Evolutionary conservation across 2,797 vertebrate species (phyloP).

Genomic region (Pangasius larnaudii): DNA sequence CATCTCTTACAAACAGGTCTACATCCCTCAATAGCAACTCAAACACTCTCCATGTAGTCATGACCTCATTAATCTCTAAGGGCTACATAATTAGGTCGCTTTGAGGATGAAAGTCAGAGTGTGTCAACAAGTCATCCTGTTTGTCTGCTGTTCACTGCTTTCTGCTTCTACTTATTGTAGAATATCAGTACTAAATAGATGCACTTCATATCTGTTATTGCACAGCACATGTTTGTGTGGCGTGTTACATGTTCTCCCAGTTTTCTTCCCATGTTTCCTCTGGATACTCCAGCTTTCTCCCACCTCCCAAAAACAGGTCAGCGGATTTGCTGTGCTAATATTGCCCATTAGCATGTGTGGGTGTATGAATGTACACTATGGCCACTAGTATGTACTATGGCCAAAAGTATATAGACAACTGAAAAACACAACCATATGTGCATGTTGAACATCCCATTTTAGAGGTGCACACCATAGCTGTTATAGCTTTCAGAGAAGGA

Average conservation of each 20-base stretch:
- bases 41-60: slow-evolving; percentile 45
- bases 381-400: neutral
- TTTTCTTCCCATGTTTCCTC: neutral
- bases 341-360: neutral
- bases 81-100: slow-evolving; percentile 62
- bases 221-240: neutral
- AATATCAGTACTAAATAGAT: slow-evolving; percentile 4
- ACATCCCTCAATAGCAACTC: slow-evolving; percentile 52
- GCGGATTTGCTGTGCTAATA: neutral
- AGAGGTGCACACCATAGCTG: neutral
- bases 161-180: slow-evolving; percentile 7
- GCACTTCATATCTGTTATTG: neutral
- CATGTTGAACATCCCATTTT: neutral
- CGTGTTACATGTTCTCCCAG: neutral
- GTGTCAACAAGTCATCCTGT: neutral
- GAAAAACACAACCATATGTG: neutral
- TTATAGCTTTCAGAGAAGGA: neutral
- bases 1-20: slow-evolving; percentile 62
- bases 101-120: slow-evolving; percentile 36
- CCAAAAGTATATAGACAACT: neutral
- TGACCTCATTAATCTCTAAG: slow-evolving; percentile 62
- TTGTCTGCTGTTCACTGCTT: slow-evolving; percentile 13
- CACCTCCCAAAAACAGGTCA: neutral
- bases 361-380: neutral
- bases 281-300: neutral